phyloP scores from a whole-genome alignment of 2,113 vertebrate genomes.

The Egretta garzetta region DNA sequence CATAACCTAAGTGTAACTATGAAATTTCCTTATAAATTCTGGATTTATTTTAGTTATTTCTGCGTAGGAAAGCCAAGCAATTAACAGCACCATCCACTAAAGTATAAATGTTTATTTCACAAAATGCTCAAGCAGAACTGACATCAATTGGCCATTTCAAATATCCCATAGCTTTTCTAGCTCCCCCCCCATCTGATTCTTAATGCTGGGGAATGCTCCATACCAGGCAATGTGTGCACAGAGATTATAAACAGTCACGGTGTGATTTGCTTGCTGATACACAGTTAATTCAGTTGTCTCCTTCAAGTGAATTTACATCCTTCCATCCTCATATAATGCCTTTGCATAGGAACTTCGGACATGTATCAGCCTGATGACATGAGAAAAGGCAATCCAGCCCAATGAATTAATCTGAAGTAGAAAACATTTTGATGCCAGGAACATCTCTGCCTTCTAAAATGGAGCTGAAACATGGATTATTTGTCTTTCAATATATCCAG shows the following conservation, averaged over 20 bases:
- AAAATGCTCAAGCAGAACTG: background rate
- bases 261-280: background rate
- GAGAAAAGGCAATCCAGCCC: background rate
- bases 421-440: background rate
- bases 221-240: rapidly evolving
- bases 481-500: background rate
- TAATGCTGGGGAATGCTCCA: background rate
- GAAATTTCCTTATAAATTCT: background rate
- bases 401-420: background rate
- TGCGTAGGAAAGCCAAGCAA: background rate
- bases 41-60: background rate
- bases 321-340: background rate
- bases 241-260: background rate
- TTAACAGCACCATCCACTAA: background rate
- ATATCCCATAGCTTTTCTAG: background rate
- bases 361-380: background rate
- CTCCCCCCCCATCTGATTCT: background rate
- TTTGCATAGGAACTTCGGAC: background rate
- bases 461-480: background rate
- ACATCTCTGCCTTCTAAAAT: background rate
- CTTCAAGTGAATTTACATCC: background rate
- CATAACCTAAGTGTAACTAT: background rate
- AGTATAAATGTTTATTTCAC: background rate
- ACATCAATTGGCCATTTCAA: background rate
- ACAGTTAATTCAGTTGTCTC: background rate